Evolutionary conservation across 1,140 invertebrate species (phyloP).

Genomic region (Aphelenchoides besseyi): DNA sequence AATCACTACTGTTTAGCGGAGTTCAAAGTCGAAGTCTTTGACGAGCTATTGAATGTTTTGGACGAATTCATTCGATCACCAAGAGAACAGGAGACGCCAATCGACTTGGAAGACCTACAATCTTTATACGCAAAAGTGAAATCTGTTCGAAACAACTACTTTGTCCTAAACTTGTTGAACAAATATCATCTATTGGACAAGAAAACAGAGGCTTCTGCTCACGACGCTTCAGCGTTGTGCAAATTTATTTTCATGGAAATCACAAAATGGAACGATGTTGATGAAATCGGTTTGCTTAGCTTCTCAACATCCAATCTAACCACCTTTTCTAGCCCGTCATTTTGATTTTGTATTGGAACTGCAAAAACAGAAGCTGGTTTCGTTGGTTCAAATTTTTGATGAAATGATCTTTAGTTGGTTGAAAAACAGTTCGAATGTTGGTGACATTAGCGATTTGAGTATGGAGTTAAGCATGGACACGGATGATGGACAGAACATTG

Average conservation of each 20-base stretch:
- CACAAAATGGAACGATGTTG: neutral
- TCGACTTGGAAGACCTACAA: neutral
- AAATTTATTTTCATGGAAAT: neutral
- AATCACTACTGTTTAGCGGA: constrained; percentile 4
- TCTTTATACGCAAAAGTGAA: neutral
- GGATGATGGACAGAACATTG: neutral
- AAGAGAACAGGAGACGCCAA: neutral
- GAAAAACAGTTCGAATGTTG: neutral
- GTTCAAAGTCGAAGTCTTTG: constrained; percentile 7
- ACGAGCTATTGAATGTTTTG: neutral
- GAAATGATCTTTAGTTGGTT: neutral
- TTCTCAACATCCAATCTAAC: neutral
- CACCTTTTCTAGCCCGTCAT: neutral
- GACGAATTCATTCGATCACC: neutral
- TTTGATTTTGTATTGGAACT: neutral
- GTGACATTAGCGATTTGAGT: neutral
- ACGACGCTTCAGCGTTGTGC: neutral
- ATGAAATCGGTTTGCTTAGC: neutral
- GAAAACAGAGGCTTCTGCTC: neutral
- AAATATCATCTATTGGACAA: neutral
- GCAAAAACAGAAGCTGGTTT: neutral
- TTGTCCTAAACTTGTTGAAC: neutral
- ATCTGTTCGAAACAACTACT: neutral
- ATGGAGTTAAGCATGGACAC: neutral
- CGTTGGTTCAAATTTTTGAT: neutral